These are phyloP conservation scores for Brachirus orientalis DNA, from an alignment of 2,113 vertebrate genomes.

Conservation along the genomic window DNA sequence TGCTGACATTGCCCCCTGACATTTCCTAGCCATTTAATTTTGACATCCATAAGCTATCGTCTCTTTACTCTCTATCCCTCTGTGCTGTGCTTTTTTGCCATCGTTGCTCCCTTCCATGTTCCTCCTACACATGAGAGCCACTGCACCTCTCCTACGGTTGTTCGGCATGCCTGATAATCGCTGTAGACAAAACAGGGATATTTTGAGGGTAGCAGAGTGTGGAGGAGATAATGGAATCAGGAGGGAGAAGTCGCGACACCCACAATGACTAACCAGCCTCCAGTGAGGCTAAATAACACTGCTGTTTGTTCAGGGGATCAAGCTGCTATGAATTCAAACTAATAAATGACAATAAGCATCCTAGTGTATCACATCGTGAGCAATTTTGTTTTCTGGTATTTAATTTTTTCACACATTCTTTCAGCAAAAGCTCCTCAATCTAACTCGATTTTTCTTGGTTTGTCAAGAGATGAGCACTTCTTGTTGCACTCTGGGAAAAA, in stretches of 20 bases:
- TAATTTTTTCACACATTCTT: constrained; percentile 23
- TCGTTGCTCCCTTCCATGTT: constrained; percentile 39
- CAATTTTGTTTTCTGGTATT: constrained; percentile 13
- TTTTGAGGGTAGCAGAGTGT: constrained; percentile 58
- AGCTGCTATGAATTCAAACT: constrained; percentile 31
- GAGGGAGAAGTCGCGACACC: constrained; percentile 57
- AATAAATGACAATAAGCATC: constrained; percentile 46
- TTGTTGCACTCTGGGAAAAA: background rate
- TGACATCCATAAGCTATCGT: constrained; percentile 59
- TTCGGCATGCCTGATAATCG: constrained; percentile 62
- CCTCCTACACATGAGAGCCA: constrained; percentile 45
- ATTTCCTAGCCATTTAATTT: constrained; percentile 68
- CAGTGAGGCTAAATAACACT: constrained; percentile 48
- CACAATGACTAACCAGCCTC: constrained; percentile 62
- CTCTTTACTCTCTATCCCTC: constrained; percentile 16
- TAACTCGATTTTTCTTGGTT: constrained; percentile 14
- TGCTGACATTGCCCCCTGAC: constrained; percentile 54
- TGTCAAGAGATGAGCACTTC: constrained; percentile 8
- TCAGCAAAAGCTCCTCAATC: constrained; percentile 18
- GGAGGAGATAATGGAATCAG: constrained; percentile 68
- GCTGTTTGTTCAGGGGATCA: constrained; percentile 62
- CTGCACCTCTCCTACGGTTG: constrained; percentile 46
- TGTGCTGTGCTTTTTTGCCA: constrained; percentile 1
- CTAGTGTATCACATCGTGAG: constrained; percentile 4
- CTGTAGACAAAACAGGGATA: constrained; percentile 63